phyloP scores from a whole-genome alignment of 2,888 invertebrate species.

The Torymus tubicola region DNA sequence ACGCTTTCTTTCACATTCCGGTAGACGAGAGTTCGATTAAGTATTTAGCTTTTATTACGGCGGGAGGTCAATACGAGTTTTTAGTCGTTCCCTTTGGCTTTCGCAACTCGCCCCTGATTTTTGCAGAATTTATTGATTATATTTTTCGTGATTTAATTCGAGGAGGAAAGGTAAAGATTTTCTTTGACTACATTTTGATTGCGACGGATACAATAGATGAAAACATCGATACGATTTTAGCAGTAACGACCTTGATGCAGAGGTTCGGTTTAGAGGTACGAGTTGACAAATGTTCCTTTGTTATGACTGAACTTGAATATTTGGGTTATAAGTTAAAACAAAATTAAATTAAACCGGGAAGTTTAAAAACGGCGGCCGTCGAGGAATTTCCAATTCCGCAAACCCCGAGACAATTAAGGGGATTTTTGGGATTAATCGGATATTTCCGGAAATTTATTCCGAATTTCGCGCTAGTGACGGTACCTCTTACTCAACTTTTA shows the following conservation, averaged over 20 bases:
- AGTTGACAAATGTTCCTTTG: not conserved
- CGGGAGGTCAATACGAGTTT: slow-evolving; percentile 51
- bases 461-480: slow-evolving; percentile 45
- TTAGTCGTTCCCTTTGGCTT: slow-evolving; percentile 51
- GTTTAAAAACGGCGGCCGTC: slow-evolving; percentile 43
- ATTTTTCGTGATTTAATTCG: slow-evolving; percentile 27
- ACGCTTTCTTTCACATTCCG: too few species aligned
- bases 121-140: not conserved
- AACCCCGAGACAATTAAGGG: not conserved
- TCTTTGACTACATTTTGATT: slow-evolving; percentile 21
- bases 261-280: not conserved
- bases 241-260: not conserved
- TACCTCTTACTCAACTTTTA: slow-evolving; percentile 49
- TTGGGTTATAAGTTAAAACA: slow-evolving; percentile 45
- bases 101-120: slow-evolving; percentile 29
- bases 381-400: slow-evolving; percentile 49
- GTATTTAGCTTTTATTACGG: slow-evolving; percentile 52
- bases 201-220: slow-evolving; percentile 10
- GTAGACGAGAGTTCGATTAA: not conserved
- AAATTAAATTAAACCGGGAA: slow-evolving; percentile 49
- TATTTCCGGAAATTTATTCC: slow-evolving; percentile 43
- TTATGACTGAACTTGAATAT: slow-evolving; percentile 22
- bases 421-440: slow-evolving; percentile 52
- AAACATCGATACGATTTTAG: not conserved
- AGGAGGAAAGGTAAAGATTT: not conserved